These are phyloP conservation scores for Sciaenops ocellatus DNA, from an alignment of 2,797 vertebrate species.

Conservation along the genomic window DNA sequence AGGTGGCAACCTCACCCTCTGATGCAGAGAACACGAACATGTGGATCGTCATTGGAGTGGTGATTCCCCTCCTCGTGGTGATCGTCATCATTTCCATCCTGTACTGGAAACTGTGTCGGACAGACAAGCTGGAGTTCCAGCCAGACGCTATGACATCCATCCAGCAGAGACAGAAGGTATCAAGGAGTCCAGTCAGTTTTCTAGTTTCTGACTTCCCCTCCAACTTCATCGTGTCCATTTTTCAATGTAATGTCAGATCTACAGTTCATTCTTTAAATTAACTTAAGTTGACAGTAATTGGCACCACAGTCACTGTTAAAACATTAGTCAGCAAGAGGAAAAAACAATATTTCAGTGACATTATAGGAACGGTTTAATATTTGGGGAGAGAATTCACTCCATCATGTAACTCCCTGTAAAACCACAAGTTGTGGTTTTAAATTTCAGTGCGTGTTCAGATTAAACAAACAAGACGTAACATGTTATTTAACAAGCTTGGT, in stretches of 20 bases:
- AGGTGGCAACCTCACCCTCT: constrained; percentile 80
- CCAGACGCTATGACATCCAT: constrained; percentile 94
- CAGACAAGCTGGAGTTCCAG: constrained; percentile 98
- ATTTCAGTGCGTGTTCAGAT: background rate
- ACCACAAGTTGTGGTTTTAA: background rate
- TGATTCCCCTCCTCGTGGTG: constrained; percentile 93
- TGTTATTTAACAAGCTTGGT: background rate
- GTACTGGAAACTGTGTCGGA: constrained; percentile 98
- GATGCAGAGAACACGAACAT: constrained; percentile 91
- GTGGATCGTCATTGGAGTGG: constrained; percentile 96
- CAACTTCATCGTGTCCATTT: background rate
- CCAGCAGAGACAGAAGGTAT: constrained; percentile 95
- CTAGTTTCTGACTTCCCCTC: background rate
- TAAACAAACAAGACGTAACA: background rate
- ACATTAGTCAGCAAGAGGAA: background rate
- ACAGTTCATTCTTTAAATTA: background rate
- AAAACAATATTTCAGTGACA: background rate
- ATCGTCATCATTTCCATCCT: constrained; percentile 93
- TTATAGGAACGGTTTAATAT: background rate
- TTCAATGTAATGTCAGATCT: background rate
- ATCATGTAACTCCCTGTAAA: background rate
- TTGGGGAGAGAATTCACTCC: background rate
- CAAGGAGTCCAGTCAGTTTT: background rate
- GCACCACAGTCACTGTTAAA: background rate
- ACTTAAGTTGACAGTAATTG: background rate